Base-by-base conservation (phyloP, 2,888 invertebrate genomes). In the Leptinotarsa haldemani region DNA sequence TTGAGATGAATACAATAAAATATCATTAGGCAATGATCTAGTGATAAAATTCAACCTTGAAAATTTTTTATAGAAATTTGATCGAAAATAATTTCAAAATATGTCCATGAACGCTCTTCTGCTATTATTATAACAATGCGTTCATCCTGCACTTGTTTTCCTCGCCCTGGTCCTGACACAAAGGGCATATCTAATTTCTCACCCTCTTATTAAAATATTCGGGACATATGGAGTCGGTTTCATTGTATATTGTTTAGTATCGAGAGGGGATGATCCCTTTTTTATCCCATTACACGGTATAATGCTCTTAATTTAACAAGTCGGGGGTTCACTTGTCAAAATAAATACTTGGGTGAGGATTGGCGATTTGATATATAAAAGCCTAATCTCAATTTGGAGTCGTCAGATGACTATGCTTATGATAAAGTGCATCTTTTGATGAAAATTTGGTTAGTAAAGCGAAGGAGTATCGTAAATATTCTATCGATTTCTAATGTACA, bases 281-380 rank as follows among this genome's bases (percentile, higher is more conserved):
- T 76, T 79, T 74, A 82, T 80, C 80, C 73, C 71, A 80, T 82
- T 81, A 80, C 78, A 78, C 74, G 80, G 66, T 79, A 77, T 79
- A 78, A 78, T 78, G 78, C 81, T 74, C 77, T 72, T 79, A 78
- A 80, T 80, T 79, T 76, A 77, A 75, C 76, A 74, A 69, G 30
- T 58, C 50, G 40, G 64, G 71, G 52, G 67, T 48, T 71, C 65
- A 63, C 71, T 74, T 74, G 76, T 77, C 77, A 77, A 77, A 79
- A 79, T 74, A 75, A 53, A 68, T 58, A 30, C 25, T 72, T 66
- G 4, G 22, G 9, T 15, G 56, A 16, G 50, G 50, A 50, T 15
- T 15, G n/a, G 50, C 15, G n/a, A 50, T 50, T n/a, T n/a, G n/a
- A 50, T 16, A 50, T 50, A 16, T 50, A 50, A 40, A 40, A 40